Evolutionary conservation across 1,140 invertebrate species (phyloP).

Genomic region (Calephelis nemesis): DNA sequence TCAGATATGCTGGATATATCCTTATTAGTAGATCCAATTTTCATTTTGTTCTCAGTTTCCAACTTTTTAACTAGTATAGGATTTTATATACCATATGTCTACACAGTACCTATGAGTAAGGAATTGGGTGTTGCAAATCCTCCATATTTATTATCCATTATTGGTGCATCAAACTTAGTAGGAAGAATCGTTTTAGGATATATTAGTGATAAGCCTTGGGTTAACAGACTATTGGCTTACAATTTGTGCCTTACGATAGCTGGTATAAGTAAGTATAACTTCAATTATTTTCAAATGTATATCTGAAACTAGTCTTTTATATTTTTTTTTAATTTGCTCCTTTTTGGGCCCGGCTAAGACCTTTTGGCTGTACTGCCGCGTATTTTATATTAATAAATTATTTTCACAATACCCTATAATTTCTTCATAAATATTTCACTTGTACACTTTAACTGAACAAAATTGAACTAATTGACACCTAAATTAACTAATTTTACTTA

Average conservation of each 20-base stretch:
- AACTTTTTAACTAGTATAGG: conserved; percentile 98
- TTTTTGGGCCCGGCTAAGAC: no score
- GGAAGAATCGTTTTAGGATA: conserved; percentile 92
- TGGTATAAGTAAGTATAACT: conserved; percentile 85
- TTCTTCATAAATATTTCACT: no score
- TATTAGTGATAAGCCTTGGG: conserved; percentile 91
- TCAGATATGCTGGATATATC: conserved; percentile 92
- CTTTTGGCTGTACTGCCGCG: no score
- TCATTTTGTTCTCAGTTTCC: conserved; percentile 93
- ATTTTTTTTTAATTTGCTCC: background rate
- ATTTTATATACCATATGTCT: conserved; percentile 96
- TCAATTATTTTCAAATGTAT: conserved; percentile 16
- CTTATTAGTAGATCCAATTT: conserved; percentile 91
- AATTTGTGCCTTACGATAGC: conserved; percentile 91
- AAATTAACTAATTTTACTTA: no score
- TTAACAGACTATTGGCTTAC: conserved; percentile 93
- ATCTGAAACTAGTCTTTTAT: background rate
- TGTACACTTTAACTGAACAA: no score
- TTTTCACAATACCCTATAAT: no score
- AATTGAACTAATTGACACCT: no score
- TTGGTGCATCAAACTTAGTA: conserved; percentile 93
- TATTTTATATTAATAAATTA: no score
- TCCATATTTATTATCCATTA: conserved; percentile 86
- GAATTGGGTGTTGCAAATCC: conserved; percentile 79
- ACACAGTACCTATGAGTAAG: conserved; percentile 85